Evolutionary conservation across 2,888 invertebrate genomes (phyloP), one percentile per base, ranked within the genome.

Genomic region (Sarcophaga variegata): DNA sequence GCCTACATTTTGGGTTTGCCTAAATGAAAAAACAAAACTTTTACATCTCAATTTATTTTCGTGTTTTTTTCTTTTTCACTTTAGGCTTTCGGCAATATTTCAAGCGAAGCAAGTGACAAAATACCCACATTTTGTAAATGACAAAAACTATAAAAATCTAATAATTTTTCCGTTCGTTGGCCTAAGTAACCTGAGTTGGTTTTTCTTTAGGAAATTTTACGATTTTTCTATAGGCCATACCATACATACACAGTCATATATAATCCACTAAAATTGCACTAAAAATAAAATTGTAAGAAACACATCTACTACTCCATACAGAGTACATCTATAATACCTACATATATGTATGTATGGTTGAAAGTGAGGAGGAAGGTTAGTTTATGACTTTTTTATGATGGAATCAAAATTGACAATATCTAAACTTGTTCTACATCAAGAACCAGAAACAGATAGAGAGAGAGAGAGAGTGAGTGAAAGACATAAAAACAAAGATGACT

Each of bases 331-430:
- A 66, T 37, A 10, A n/a, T 59, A n/a, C n/a, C 59, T 2, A 17
- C 5, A 5, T 27, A 17, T 4, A 25, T n/a, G 20, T 25, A 25
- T 64, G 27, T 64, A 8, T 49, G 10, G 49, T 49, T 54, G 17
- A 4, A 4, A 54, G 17, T 49, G 49, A 14, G 11, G 49, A 0
- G 49, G 66, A 59, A 78, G 59, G 71, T 79, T 82, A 82, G 79
- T 84, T 87, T 87, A 87, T 84, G 87, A 82, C 84, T 79, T 84
- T 87, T 87, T 87, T 87, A 87, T 87, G 79, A 76, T 22, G 49
- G 49, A 66, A 87, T 82, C 81, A 76, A 79, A 87, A 79, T 76
- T 84, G 80, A 60, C 75, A 80, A 80, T 78, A 76, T 78, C 79
- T 76, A 78, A 83, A 81, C 70, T 67, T 77, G 17, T 54, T 14